phyloP scores from a whole-genome alignment of 1,140 invertebrate genomes.

The Trichonephila clavata region DNA sequence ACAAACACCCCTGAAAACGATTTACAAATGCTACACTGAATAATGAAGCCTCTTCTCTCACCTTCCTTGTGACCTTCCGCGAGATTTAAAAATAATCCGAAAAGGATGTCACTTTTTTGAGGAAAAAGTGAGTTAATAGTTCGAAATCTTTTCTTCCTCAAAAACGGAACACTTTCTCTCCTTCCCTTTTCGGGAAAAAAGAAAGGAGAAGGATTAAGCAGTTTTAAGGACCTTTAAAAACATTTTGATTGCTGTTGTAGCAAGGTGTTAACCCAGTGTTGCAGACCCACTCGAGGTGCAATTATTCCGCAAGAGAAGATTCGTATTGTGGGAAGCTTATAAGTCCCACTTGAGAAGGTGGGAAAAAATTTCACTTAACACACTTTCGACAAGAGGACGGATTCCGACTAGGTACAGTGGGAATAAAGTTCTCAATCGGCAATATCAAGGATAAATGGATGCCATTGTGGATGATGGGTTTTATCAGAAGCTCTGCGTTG shows the following conservation, averaged over 20 bases:
- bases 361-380: slow-evolving; percentile 27
- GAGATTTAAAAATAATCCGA: slow-evolving; percentile 34
- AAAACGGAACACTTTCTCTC: slow-evolving; percentile 22
- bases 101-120: slow-evolving; percentile 11
- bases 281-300: not conserved
- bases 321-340: not conserved
- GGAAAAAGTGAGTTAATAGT: slow-evolving; percentile 25
- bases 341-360: slow-evolving; percentile 20
- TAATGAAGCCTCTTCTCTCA: slow-evolving; percentile 34
- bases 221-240: slow-evolving; percentile 15
- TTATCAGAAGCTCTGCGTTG: too few relatives aligned
- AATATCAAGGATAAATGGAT: too few relatives aligned
- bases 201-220: not conserved
- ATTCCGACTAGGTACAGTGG: not conserved
- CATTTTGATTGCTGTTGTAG: slow-evolving; percentile 22
- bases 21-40: slow-evolving; percentile 19
- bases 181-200: not conserved
- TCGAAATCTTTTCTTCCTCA: slow-evolving; percentile 20
- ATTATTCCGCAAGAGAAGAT: not conserved
- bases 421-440: too few relatives aligned
- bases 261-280: slow-evolving; percentile 28
- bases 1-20: slow-evolving; percentile 40
- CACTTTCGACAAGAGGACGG: not conserved
- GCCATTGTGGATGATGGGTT: too few relatives aligned
- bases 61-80: slow-evolving; percentile 28